phyloP scores from a whole-genome alignment of 2,888 invertebrate genomes.

The Drosophila pullipes region DNA sequence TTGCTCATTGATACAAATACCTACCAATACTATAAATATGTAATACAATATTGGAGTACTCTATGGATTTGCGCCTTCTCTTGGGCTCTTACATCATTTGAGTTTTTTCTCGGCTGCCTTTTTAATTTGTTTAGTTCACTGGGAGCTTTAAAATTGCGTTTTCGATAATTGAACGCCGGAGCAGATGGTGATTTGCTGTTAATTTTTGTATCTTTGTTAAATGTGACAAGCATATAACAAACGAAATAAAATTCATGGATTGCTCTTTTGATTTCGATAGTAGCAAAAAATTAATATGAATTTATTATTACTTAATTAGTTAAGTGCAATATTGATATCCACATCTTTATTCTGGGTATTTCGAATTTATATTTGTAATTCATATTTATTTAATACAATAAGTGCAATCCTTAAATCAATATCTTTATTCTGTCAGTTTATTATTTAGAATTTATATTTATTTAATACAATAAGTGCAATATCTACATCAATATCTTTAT shows the following conservation, averaged over 20 bases:
- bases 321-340: background rate
- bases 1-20: background rate
- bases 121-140: background rate
- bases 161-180: background rate
- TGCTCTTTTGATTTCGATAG: background rate
- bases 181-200: background rate
- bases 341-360: background rate
- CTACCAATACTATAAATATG: background rate
- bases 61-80: background rate
- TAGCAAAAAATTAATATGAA: background rate
- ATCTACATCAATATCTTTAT: background rate
- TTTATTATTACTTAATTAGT: background rate
- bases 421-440: background rate
- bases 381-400: background rate
- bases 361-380: background rate
- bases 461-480: background rate
- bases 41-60: background rate
- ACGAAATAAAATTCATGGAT: background rate
- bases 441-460: background rate
- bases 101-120: background rate
- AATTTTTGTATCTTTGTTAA: background rate
- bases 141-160: background rate
- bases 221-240: background rate
- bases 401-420: background rate
- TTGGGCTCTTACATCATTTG: background rate